phyloP scores from a whole-genome alignment of 2,113 vertebrate genomes.

The Numida meleagris region DNA sequence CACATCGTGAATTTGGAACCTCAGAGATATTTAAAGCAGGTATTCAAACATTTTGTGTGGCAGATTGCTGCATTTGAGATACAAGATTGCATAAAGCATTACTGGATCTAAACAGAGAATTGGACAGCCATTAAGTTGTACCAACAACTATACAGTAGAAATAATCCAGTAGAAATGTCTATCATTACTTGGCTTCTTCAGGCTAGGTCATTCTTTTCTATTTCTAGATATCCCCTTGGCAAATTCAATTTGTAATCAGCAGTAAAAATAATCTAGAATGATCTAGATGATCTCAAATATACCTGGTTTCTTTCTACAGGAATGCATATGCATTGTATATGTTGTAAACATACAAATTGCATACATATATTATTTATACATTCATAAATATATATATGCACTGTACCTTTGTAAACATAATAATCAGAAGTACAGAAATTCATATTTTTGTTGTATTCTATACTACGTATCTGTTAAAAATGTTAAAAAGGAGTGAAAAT shows the following conservation, averaged over 20 bases:
- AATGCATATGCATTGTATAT: not conserved
- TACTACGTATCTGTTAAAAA: not conserved
- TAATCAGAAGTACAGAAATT: slow-evolving; percentile 44
- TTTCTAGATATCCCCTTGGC: not conserved
- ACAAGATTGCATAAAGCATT: not conserved
- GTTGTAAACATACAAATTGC: not conserved
- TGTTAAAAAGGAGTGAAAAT: not conserved
- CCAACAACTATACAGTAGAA: not conserved
- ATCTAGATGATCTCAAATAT: slow-evolving; percentile 66
- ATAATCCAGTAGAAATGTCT: not conserved
- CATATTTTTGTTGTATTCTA: not conserved
- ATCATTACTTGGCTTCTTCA: not conserved
- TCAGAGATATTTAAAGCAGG: not conserved
- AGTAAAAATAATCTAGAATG: slow-evolving; percentile 66
- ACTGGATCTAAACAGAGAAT: not conserved
- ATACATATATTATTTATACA: too few species aligned
- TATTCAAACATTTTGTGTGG: not conserved
- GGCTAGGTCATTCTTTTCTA: not conserved
- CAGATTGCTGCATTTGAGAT: not conserved
- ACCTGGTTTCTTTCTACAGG: slow-evolving; percentile 51
- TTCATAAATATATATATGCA: not conserved
- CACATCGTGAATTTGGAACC: not conserved
- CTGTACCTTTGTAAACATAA: not conserved
- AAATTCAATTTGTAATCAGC: slow-evolving; percentile 29
- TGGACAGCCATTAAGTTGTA: not conserved